Evolutionary conservation across 1,140 invertebrate genomes (phyloP), one percentile per base, ranked within the genome.

Genomic region (Yoshiicerus persimilis): DNA sequence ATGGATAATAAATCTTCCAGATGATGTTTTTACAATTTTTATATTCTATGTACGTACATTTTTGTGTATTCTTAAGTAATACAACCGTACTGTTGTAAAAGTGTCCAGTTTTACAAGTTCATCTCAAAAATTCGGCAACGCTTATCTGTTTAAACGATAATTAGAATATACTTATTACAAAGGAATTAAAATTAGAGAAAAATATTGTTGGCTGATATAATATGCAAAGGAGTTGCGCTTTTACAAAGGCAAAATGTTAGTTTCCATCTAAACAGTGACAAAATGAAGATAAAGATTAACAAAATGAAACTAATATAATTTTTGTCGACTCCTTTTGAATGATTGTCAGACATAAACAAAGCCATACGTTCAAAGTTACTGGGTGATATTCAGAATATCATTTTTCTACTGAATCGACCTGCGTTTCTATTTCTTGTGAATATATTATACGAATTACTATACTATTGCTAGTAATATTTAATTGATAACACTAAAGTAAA

Each of bases 311-410:
- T 56, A 6, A n/a, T n/a, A 56, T 56, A 56, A n/a, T 56, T 70
- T 47, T 25, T 70, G 13, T 30, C 62, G 25, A 23, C 25, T 30
- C 27, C 47, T 56, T 56, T 4, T 70, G 66, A 70, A 80, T 36
- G 20, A 80, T 16, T 36, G 10, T 23, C 16, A 34, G 34, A 23
- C 30, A 80, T 38, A 75, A 32, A 32, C 13, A 34, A 80, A 80
- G 75, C 75, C 75, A 80, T 80, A 80, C 75, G n/a, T 80, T 80
- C 75, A 80, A 80, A 80, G 34, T 80, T 36, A 38, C 34, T 38
- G 75, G 30, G 75, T 80, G 75, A 80, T 80, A 80, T 70, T 36
- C 32, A 80, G 75, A 32, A 80, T n/a, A n/a, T 36, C 75, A 80
- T 80, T n/a, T 38, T 80, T 80, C 75, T n/a, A 56, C 47, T 56